phyloP scores from a whole-genome alignment of 2,113 vertebrate genomes.

The Salminus brasiliensis region DNA sequence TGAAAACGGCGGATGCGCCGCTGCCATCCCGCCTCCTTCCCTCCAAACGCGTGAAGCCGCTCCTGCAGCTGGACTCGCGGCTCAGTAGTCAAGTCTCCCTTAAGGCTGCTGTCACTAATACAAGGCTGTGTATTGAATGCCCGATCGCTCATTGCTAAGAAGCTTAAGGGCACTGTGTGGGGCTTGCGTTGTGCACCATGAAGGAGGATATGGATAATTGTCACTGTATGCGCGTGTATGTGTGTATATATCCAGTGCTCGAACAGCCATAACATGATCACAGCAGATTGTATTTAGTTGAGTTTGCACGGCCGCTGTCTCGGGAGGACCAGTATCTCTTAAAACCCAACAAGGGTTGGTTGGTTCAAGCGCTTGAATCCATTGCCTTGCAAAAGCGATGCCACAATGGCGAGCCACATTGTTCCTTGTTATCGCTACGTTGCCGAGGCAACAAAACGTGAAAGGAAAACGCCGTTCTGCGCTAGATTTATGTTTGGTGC shows the following conservation, averaged over 20 bases:
- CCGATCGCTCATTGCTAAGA: conserved; percentile 7
- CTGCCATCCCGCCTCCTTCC: conserved; percentile 2
- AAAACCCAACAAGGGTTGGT: not conserved
- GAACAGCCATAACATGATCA: conserved; percentile 29
- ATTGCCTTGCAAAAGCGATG: not conserved
- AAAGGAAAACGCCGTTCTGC: not conserved
- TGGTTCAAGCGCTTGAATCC: not conserved
- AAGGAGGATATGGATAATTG: conserved; percentile 43
- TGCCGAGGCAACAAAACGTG: not conserved
- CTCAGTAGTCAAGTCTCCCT: not conserved
- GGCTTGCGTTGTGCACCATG: conserved; percentile 7
- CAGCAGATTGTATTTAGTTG: conserved; percentile 1
- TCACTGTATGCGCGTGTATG: not conserved
- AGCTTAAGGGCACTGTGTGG: conserved; percentile 41
- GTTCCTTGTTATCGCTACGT: not conserved
- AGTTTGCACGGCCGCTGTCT: conserved; percentile 4
- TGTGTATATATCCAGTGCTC: conserved; percentile 6
- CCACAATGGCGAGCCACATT: not conserved
- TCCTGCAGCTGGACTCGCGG: not conserved
- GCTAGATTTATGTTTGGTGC: not conserved
- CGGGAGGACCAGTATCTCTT: not conserved
- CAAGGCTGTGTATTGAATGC: not conserved
- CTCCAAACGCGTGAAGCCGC: not conserved
- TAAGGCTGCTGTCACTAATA: not conserved
- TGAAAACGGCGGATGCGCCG: not conserved